Evolutionary conservation across 2,797 vertebrate species (phyloP).

Genomic region (Lutjanus argentimaculatus): DNA sequence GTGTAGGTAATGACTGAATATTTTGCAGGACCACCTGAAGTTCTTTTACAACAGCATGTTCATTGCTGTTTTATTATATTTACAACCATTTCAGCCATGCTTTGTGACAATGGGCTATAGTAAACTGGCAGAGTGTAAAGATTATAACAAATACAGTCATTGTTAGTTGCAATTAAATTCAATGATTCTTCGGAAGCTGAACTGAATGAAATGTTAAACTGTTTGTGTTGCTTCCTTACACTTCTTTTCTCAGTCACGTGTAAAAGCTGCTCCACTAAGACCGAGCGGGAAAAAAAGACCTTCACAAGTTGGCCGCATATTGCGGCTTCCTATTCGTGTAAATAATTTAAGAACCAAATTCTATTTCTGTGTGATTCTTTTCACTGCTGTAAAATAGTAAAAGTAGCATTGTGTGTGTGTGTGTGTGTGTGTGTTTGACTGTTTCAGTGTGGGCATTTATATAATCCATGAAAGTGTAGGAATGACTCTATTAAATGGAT

Average conservation of each 20-base stretch:
- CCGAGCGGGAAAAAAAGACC: conserved; percentile 7
- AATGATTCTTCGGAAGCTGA: too few relatives aligned
- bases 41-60: too few relatives aligned
- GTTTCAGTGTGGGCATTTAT: conserved; percentile 2
- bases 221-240: neutral
- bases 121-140: too few relatives aligned
- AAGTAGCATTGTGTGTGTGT: neutral
- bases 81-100: too few relatives aligned
- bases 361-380: conserved; percentile 37
- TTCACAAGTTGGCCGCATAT: conserved; percentile 25
- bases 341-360: conserved; percentile 54
- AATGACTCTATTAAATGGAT: conserved; percentile 33
- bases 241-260: neutral
- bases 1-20: too few relatives aligned
- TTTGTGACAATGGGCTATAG: too few relatives aligned
- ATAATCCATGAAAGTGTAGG: conserved; percentile 39
- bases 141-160: too few relatives aligned
- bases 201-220: neutral
- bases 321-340: conserved; percentile 31
- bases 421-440: conserved; percentile 18
- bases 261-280: neutral
- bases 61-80: too few relatives aligned
- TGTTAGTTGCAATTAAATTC: too few relatives aligned
- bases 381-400: conserved; percentile 29
- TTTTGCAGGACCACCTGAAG: too few relatives aligned